Percentiles rank a stretch among this genome's conserved stretches.
phyloP scores from a whole-genome alignment of 2,113 vertebrate genomes.

The Thryonomys swinderianus region DNA sequence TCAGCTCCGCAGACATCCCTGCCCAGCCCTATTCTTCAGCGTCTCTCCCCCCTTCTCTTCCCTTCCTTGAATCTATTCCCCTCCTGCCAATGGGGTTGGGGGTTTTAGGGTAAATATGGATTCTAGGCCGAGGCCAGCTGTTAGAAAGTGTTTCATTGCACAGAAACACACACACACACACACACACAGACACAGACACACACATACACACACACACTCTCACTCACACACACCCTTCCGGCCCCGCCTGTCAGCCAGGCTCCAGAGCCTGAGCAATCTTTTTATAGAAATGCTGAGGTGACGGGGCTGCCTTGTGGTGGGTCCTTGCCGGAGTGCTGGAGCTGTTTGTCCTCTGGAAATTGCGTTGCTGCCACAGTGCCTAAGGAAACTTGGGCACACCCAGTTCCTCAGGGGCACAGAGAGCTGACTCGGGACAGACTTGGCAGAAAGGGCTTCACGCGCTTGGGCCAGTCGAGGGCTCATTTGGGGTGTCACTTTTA shows the following conservation, averaged over 20 bases:
- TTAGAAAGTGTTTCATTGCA: slow-evolving; percentile 55
- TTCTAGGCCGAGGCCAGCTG: slow-evolving; percentile 61
- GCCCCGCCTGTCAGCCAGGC: slow-evolving; percentile 62
- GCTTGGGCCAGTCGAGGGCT: neutral
- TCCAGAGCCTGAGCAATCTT: slow-evolving; percentile 66
- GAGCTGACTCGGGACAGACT: neutral
- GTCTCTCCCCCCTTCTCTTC: neutral
- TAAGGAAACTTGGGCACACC: neutral
- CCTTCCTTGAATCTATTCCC: slow-evolving; percentile 39
- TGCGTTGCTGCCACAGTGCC: neutral
- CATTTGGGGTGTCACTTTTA: neutral
- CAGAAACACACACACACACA: neutral
- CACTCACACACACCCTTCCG: slow-evolving; percentile 29
- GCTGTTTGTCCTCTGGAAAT: slow-evolving; percentile 67
- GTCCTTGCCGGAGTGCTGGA: slow-evolving; percentile 28
- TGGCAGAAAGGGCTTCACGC: neutral
- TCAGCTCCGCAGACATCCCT: slow-evolving; percentile 55
- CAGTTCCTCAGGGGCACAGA: neutral
- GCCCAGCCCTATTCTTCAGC: slow-evolving; percentile 61
- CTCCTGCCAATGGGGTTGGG: slow-evolving; percentile 33
- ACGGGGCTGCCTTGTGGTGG: slow-evolving; percentile 55
- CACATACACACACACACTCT: neutral
- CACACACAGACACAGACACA: neutral
- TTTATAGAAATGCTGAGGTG: slow-evolving; percentile 79
- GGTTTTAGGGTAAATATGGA: slow-evolving; percentile 59